Conservation (phyloP, 2,797 vertebrate genomes). For the Trematomus bernacchii region DNA sequence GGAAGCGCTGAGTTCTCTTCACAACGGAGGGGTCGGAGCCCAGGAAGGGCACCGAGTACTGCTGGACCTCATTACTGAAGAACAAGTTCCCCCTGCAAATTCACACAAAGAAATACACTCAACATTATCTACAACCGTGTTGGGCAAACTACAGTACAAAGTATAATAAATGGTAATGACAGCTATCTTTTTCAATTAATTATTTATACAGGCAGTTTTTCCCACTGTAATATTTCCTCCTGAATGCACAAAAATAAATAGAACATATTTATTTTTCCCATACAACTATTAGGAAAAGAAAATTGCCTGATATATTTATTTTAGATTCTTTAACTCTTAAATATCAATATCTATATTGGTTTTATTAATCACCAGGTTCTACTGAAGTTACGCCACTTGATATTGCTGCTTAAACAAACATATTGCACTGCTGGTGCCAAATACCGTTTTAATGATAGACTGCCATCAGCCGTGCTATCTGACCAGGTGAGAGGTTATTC, state of each 20-base stretch:
- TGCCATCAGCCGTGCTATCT: background rate
- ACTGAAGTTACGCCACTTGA: background rate
- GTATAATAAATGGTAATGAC: too few relatives aligned
- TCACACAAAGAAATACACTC: constrained; percentile 15
- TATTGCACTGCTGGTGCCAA: too few relatives aligned
- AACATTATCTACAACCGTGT: background rate
- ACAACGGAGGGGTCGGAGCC: constrained; percentile 94
- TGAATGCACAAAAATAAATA: background rate
- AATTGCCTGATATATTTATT: background rate
- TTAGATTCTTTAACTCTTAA: background rate
- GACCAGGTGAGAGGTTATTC: background rate
- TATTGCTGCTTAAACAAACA: too few relatives aligned
- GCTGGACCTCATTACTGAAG: constrained; percentile 88
- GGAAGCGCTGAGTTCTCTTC: constrained; percentile 91
- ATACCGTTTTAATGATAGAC: background rate
- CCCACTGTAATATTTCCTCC: too few relatives aligned
- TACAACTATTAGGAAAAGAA: background rate
- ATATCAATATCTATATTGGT: background rate
- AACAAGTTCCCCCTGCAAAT: constrained; percentile 86
- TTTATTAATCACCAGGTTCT: too few relatives aligned
- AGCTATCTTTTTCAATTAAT: too few relatives aligned
- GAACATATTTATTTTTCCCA: background rate
- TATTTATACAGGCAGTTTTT: too few relatives aligned
- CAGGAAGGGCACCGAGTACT: constrained; percentile 92
- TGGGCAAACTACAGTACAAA: background rate